Evolutionary conservation across 2,113 vertebrate genomes (phyloP).

Genomic region (Geothlypis trichas): DNA sequence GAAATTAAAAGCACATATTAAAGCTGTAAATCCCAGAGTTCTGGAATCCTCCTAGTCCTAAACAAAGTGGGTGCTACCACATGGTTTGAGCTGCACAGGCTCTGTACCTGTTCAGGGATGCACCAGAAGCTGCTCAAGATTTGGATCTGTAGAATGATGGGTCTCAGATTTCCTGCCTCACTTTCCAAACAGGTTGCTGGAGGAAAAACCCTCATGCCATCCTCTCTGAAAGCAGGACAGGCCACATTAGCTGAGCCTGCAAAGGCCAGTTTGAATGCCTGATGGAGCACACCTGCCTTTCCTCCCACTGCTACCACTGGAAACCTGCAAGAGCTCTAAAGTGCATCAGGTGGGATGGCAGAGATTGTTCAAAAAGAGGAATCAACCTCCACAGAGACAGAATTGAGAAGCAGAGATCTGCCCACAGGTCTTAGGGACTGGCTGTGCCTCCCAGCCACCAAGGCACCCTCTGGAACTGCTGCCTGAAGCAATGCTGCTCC

Average conservation of each 20-base stretch:
- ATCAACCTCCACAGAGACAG: neutral
- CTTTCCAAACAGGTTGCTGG: neutral
- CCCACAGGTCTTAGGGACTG: neutral
- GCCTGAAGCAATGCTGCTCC: neutral
- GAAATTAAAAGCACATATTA: neutral
- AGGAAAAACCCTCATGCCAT: neutral
- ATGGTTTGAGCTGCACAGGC: fast-evolving
- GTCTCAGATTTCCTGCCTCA: neutral
- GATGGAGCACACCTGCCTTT: fast-evolving
- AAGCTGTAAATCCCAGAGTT: neutral
- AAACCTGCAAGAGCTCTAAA: neutral
- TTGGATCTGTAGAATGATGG: neutral
- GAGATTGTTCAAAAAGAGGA: neutral
- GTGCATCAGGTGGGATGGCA: fast-evolving
- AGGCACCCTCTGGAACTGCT: neutral
- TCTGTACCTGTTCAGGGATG: fast-evolving
- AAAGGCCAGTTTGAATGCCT: neutral
- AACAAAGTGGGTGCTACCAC: fast-evolving
- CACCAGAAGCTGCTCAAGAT: neutral
- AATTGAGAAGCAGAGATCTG: neutral
- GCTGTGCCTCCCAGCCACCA: neutral
- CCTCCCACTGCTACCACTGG: neutral
- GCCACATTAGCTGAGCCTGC: neutral
- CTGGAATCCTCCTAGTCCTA: neutral
- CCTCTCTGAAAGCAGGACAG: neutral